Percentiles rank a stretch among this genome's conserved stretches.
These are phyloP conservation scores for Notolepis coatsorum DNA, from an alignment of 2,797 vertebrate species.

Conservation along the genomic window DNA sequence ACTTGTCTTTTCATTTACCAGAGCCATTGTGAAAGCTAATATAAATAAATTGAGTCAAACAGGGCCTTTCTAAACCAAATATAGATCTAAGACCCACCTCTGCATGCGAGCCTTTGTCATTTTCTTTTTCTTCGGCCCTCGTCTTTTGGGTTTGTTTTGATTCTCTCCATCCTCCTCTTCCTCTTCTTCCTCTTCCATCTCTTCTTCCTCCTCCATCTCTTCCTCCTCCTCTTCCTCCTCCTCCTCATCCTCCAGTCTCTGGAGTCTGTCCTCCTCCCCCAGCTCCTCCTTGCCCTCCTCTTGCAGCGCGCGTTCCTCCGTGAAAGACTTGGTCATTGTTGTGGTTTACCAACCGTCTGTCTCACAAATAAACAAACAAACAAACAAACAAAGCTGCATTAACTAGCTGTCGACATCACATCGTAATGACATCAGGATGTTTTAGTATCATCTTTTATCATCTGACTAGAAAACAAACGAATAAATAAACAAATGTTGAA, in stretches of 20 bases:
- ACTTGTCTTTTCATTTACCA: too few species aligned
- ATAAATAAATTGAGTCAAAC: too few species aligned
- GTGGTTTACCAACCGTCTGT: too few species aligned
- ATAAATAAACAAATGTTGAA: too few species aligned
- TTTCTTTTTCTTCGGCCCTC: conserved; percentile 98
- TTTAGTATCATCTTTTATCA: too few species aligned
- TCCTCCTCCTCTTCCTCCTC: conserved; percentile 83
- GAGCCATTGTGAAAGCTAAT: too few species aligned
- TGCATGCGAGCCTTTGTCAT: conserved; percentile 98
- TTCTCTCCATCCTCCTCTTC: conserved; percentile 86
- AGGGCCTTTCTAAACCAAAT: too few species aligned
- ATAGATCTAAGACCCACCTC: conserved; percentile 65
- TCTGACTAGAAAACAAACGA: too few species aligned
- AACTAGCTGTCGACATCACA: neutral
- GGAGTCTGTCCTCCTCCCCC: conserved; percentile 79
- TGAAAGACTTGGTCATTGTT: conserved; percentile 95
- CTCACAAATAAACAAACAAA: conserved; percentile 45
- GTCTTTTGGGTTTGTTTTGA: conserved; percentile 92
- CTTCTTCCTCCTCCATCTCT: conserved; percentile 86
- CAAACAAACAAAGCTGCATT: neutral
- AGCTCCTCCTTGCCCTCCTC: conserved; percentile 85
- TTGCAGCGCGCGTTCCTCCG: conserved; percentile 85
- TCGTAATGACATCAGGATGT: neutral
- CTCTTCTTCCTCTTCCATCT: conserved; percentile 90
- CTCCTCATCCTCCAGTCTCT: conserved; percentile 86